Evolutionary conservation across 2,888 invertebrate species (phyloP).

Genomic region (Drosophila kambysellisi): DNA sequence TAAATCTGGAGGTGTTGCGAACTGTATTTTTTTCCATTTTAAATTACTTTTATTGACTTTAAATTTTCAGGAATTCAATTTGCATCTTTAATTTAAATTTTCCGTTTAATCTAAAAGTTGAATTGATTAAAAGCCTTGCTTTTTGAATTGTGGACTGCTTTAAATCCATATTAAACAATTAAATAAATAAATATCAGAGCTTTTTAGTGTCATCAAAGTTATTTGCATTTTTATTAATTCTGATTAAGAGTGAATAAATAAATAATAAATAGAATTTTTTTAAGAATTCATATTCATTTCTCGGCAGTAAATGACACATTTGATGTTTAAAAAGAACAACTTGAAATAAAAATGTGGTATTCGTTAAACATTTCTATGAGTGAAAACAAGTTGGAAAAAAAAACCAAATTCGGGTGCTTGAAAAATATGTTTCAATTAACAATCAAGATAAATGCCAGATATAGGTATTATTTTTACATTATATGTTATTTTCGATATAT

Average conservation of each 20-base stretch:
- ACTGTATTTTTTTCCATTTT: not conserved
- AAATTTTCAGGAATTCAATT: not conserved
- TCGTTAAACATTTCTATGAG: too few species aligned
- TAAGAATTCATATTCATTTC: not conserved
- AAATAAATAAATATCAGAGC: not conserved
- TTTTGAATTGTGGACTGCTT: not conserved
- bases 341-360: too few species aligned
- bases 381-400: too few species aligned
- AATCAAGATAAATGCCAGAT: not conserved
- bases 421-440: not conserved
- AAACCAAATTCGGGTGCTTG: not conserved
- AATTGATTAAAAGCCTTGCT: not conserved
- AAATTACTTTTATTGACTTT: not conserved
- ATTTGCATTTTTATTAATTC: too few species aligned
- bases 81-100: not conserved
- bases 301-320: not conserved
- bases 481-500: not conserved
- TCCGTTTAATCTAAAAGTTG: not conserved
- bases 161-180: not conserved
- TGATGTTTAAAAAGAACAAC: too few species aligned
- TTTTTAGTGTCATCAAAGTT: not conserved
- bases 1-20: not conserved
- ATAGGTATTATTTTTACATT: not conserved
- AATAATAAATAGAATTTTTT: too few species aligned
- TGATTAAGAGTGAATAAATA: too few species aligned